These are phyloP conservation scores for Coelinius sp. DNA, from an alignment of 2,888 invertebrate genomes.

Conservation along the genomic window DNA sequence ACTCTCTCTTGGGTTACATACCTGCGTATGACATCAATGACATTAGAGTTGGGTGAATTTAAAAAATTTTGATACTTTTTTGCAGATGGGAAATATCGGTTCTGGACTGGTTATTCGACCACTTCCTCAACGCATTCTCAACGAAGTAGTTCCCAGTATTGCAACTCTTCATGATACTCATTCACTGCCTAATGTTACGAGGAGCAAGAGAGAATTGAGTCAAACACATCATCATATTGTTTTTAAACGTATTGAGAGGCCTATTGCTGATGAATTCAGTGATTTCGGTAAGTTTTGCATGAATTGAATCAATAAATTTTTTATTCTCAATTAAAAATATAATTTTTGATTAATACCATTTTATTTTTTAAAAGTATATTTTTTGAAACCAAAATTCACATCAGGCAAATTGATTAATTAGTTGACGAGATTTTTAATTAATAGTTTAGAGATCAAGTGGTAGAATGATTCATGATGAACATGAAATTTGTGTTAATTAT, in stretches of 20 bases:
- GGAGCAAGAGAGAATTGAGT: constrained; percentile 70
- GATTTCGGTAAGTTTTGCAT: constrained; percentile 91
- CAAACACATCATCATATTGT: constrained; percentile 81
- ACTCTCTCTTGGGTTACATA: constrained; percentile 53
- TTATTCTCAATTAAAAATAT: too few relatives aligned
- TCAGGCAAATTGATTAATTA: neutral
- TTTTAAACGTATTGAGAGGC: constrained; percentile 77
- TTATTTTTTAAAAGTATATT: too few relatives aligned
- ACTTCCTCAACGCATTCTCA: constrained; percentile 79
- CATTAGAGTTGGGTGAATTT: neutral
- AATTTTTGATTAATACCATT: too few relatives aligned
- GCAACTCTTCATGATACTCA: constrained; percentile 57
- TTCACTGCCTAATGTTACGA: constrained; percentile 68
- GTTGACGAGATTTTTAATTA: neutral
- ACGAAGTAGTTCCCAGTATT: constrained; percentile 60
- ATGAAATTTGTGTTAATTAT: neutral
- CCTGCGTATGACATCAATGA: neutral
- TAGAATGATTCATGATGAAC: neutral
- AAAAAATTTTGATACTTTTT: neutral
- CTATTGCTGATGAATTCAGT: constrained; percentile 77
- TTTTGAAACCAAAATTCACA: too few relatives aligned
- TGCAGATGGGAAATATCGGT: constrained; percentile 92
- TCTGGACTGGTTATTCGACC: constrained; percentile 90
- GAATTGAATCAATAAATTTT: too few relatives aligned
- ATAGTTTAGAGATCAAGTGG: neutral